Percentiles rank a stretch among this genome's conserved stretches.
Evolutionary conservation across 2,113 vertebrate genomes (phyloP).

Genomic region (Rhizomys pruinosus): DNA sequence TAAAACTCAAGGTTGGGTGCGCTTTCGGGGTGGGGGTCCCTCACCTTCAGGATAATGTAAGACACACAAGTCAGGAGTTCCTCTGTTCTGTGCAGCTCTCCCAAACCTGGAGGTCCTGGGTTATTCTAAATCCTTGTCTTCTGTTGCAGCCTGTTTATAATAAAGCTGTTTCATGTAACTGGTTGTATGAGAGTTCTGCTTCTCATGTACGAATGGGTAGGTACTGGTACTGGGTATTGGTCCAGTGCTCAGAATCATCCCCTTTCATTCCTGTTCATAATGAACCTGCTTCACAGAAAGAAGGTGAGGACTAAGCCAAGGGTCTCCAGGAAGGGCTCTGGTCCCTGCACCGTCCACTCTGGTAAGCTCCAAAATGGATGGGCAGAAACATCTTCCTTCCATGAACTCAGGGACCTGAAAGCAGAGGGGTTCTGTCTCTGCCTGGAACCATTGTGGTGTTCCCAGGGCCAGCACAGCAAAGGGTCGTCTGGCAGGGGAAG

Average conservation of each 20-base stretch:
- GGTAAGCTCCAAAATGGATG: neutral
- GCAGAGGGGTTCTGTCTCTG: neutral
- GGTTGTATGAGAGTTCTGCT: neutral
- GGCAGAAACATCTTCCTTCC: neutral
- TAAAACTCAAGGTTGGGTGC: neutral
- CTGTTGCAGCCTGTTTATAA: neutral
- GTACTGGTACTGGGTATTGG: neutral
- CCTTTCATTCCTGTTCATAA: too few species aligned
- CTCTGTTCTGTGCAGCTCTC: neutral
- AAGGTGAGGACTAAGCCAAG: neutral
- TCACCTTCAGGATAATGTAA: neutral
- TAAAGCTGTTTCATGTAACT: neutral
- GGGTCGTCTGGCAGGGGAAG: neutral
- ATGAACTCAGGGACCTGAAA: neutral
- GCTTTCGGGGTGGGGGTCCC: too few species aligned
- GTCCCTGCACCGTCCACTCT: neutral
- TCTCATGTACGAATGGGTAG: neutral
- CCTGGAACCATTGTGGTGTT: neutral
- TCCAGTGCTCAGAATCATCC: neutral
- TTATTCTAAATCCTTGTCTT: neutral
- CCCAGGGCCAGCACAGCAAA: neutral
- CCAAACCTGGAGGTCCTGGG: neutral
- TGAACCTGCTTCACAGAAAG: neutral
- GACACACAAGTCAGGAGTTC: neutral
- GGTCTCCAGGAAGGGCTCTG: neutral